phyloP scores from a whole-genome alignment of 2,113 vertebrate species.

The Pteropus alecto region DNA sequence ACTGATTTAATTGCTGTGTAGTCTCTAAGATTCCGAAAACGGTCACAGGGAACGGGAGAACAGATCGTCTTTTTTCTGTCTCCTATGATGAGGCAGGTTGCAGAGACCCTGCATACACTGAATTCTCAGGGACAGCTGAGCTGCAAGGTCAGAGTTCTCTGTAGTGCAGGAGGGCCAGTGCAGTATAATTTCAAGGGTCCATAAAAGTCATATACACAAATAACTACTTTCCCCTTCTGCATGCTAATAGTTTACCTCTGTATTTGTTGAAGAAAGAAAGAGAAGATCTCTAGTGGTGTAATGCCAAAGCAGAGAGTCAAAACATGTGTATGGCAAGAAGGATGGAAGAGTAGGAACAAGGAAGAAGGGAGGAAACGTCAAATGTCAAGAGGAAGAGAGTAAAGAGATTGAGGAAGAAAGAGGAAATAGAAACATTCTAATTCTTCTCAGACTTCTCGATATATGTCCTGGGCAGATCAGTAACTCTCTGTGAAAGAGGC shows the following conservation, averaged over 20 bases:
- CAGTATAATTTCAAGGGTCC: not conserved
- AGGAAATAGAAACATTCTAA: not conserved
- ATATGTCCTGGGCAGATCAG: no score
- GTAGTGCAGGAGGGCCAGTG: fast-evolving
- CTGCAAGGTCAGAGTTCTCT: not conserved
- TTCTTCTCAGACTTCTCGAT: not conserved
- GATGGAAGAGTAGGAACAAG: not conserved
- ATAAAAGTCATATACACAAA: no score
- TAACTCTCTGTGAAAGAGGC: not conserved
- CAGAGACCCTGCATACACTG: not conserved
- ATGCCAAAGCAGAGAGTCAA: not conserved
- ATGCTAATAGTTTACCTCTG: not conserved
- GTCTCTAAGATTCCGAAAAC: not conserved
- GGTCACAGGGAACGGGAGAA: not conserved
- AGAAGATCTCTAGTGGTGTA: not conserved
- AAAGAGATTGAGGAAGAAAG: not conserved
- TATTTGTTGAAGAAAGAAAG: not conserved
- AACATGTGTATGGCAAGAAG: no score
- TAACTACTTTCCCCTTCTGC: not conserved
- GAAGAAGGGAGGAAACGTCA: not conserved
- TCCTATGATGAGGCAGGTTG: not conserved
- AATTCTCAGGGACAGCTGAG: not conserved
- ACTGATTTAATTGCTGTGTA: not conserved
- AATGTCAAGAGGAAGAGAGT: not conserved
- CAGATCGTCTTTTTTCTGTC: not conserved